These are phyloP conservation scores for Eustalomyia histrio DNA, from an alignment of 2,888 invertebrate species.

Conservation along the genomic window DNA sequence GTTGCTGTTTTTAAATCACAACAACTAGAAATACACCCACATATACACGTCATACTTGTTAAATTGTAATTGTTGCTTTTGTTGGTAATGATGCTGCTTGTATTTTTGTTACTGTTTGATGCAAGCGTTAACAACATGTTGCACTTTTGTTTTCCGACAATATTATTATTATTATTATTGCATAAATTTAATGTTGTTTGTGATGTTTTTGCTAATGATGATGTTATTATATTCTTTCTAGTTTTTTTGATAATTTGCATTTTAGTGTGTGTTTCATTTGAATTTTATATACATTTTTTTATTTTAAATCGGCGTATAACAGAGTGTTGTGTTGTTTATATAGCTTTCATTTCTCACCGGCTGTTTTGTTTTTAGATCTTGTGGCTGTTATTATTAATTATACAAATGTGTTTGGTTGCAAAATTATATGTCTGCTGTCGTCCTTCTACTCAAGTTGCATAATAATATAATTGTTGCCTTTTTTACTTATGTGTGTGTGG, in stretches of 20 bases:
- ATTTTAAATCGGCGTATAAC: not conserved
- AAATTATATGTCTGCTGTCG: constrained; percentile 57
- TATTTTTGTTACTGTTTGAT: constrained; percentile 27
- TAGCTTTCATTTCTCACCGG: not conserved
- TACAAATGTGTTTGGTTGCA: constrained; percentile 57
- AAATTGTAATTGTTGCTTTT: constrained; percentile 64
- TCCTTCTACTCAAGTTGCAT: constrained; percentile 66
- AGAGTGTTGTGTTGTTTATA: not conserved
- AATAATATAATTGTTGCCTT: constrained; percentile 58
- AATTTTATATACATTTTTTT: not conserved
- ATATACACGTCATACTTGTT: constrained; percentile 53
- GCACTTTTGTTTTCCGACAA: constrained; percentile 63
- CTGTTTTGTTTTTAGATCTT: constrained; percentile 50
- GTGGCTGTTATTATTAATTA: constrained; percentile 52
- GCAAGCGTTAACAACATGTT: constrained; percentile 59
- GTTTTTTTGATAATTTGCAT: not conserved
- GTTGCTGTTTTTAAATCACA: constrained; percentile 37
- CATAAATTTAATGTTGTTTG: constrained; percentile 21
- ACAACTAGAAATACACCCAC: constrained; percentile 58
- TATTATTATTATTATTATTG: constrained; percentile 50
- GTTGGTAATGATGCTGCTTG: constrained; percentile 48
- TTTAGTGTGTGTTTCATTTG: not conserved
- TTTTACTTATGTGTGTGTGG: constrained; percentile 20
- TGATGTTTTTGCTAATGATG: constrained; percentile 1
- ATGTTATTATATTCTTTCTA: not conserved